A percentile compares a stretch with the other conserved stretches of the same genome.
Conservation (phyloP, 1,140 invertebrate genomes). For the Pseudomyrmex flavicornis region DNA sequence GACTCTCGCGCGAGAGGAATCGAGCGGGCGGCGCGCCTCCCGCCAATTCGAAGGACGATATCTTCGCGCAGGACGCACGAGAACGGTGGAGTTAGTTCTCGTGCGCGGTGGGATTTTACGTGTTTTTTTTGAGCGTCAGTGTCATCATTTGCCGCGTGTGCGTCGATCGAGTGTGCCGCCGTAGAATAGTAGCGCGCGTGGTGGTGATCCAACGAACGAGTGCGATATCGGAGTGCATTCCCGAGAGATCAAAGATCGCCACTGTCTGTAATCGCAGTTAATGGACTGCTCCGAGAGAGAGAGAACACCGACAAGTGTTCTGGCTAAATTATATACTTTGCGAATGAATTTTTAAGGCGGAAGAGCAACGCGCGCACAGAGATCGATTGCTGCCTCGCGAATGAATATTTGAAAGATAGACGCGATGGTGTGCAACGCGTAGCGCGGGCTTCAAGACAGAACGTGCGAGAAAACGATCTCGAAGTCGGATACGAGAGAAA, state of each 20-base stretch:
- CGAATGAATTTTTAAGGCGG: slow-evolving; percentile 50
- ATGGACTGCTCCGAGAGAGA: neutral
- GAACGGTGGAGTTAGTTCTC: slow-evolving; percentile 25
- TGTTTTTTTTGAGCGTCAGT: slow-evolving; percentile 36
- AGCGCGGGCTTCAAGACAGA: neutral
- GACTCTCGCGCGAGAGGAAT: slow-evolving; percentile 27
- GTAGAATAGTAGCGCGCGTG: slow-evolving; percentile 59
- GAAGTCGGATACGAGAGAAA: slow-evolving; percentile 9
- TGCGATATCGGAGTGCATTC: slow-evolving; percentile 68
- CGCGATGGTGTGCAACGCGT: neutral
- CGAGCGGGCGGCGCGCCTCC: neutral
- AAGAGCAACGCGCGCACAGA: slow-evolving; percentile 13
- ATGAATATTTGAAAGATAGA: slow-evolving; percentile 38
- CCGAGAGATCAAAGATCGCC: too few relatives aligned
- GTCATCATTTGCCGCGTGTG: slow-evolving; percentile 64
- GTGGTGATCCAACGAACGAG: slow-evolving; percentile 70
- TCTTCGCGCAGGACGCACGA: slow-evolving; percentile 6
- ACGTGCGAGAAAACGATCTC: slow-evolving; percentile 3
- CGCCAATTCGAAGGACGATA: neutral
- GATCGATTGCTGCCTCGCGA: slow-evolving; percentile 22
- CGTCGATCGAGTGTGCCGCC: slow-evolving; percentile 72
- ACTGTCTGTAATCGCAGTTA: too few relatives aligned
- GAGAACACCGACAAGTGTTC: slow-evolving; percentile 7
- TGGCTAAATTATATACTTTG: slow-evolving; percentile 27
- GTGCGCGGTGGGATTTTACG: slow-evolving; percentile 19